Evolutionary conservation across 2,113 vertebrate genomes (phyloP), one percentile per base, ranked within the genome.

Genomic region (Anser cygnoides): DNA sequence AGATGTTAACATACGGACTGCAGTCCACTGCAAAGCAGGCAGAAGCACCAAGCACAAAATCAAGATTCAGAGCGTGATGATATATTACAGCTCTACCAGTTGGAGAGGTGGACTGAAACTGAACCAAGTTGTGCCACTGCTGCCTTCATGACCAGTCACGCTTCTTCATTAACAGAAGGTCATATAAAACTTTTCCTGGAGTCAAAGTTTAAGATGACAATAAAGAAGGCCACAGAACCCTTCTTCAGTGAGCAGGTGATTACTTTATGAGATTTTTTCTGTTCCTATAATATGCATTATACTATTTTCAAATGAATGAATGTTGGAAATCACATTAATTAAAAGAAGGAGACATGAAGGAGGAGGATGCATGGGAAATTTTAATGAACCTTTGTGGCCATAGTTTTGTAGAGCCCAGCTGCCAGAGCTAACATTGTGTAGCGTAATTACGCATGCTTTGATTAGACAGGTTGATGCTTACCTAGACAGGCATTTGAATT

Each of bases 241-340:
- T 70, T 73, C 41, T 41, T 41, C 50, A 76, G 25, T 14, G 31
- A 31, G 5, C 2, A 1, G 13, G 4, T 50, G 8, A 37, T 39
- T 50, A 55, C 33, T 33, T 63, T 16, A 8, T 3, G 39, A 74
- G 23, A 39, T 35, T 61, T 49, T 25, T 70, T 43, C 49, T 58
- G 3, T 16, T 59, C 31, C 12, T 68, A 3, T 1, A 6, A 7
- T 2, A 17, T 12, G 8, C 11, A 23, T 20, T 66, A 15, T 2
- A 10, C 4, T 41, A 11, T 15, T 88, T 71, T 13, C 33, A 39
- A 33, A 54, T 3, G 2, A 70, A 75, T 44, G 29, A 65, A n/a
- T 17, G 12, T 13, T 55, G 46, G 41, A 49, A 87, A 33, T 1
- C 67, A 20, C 17, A 66, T 23, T 68, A 63, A 54, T 33, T 16